Evolutionary conservation across 2,888 invertebrate species (phyloP).

Genomic region (Tiliacea aurago): DNA sequence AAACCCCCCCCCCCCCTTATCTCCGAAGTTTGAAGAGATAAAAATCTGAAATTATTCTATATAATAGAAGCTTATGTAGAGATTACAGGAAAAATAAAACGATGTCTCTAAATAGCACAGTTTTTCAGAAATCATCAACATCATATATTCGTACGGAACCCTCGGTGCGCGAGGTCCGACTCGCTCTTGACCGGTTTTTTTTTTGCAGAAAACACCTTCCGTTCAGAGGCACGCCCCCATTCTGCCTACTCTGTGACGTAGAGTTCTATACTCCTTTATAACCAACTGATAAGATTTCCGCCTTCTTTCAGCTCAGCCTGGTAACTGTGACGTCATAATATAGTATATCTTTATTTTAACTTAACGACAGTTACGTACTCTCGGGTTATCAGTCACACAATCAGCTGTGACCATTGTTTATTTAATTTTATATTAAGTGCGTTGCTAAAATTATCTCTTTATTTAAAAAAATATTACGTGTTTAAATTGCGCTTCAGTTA

Average conservation of each 20-base stretch:
- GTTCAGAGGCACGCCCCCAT: not conserved
- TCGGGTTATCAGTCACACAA: conserved; percentile 41
- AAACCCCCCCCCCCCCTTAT: no score
- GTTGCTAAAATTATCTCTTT: not conserved
- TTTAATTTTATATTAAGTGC: conserved; percentile 15
- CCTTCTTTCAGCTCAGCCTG: no score
- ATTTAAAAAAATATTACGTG: not conserved
- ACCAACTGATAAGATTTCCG: not conserved
- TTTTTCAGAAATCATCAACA: no score
- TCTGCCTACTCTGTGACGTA: conserved; percentile 12
- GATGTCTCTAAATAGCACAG: no score
- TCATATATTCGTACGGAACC: no score
- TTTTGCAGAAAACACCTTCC: not conserved
- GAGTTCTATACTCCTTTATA: not conserved
- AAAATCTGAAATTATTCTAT: no score
- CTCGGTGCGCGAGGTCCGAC: no score
- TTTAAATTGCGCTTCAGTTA: not conserved
- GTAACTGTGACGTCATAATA: no score
- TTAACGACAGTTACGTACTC: not conserved
- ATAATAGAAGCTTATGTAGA: no score
- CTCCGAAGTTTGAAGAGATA: no score
- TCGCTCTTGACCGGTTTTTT: no score
- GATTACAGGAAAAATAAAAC: no score
- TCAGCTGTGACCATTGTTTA: conserved; percentile 23
- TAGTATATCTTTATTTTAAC: not conserved